Evolutionary conservation across 1,140 invertebrate genomes (phyloP), one percentile per base, ranked within the genome.

Genomic region (Lepidurus arcticus): DNA sequence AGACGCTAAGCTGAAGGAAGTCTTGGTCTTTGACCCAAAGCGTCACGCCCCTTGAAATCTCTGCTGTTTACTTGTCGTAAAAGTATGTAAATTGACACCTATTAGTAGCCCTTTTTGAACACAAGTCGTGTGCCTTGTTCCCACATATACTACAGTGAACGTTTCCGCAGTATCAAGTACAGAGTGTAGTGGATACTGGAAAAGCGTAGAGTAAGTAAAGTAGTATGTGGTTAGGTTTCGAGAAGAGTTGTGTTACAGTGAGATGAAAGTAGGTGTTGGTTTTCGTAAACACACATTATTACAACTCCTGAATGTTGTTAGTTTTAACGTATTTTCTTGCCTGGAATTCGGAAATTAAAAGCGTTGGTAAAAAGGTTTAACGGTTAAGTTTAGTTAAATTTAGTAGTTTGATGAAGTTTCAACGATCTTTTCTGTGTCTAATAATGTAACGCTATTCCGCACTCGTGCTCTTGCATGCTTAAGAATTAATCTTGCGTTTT

Each of bases 41-140:
- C 53, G 53, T 65, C 53, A 65, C 53, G 53, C 53, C 53, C 53
- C 53, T 65, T 65, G 21, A n/a, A 65, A 65, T n/a, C 7, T 65
- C 13, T 21, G 6, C 21, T 21, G 7, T 7, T 21, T 65, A 16
- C 16, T n/a, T n/a, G 53, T 65, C 16, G 21, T 13, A n/a, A 21
- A 65, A 34, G 34, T 65, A 65, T 65, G 53, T 65, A 65, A 65
- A 65, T 65, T 65, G n/a, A 65, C 53, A 65, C 53, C n/a, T 65
- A 65, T 65, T 65, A 65, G 53, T 65, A 65, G 21, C 6, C 53
- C 53, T 21, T 65, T 65, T 7, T 65, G 16, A n/a, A 7, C n/a
- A 13, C 9, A 21, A 34, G 16, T 65, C 53, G 53, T 21, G 53
- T 65, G 53, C 53, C 53, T 65, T 65, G 53, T 65, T 65, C 53